These are phyloP conservation scores for Penaeus japonicus DNA, from an alignment of 1,140 invertebrate genomes.

Conservation along the genomic window DNA sequence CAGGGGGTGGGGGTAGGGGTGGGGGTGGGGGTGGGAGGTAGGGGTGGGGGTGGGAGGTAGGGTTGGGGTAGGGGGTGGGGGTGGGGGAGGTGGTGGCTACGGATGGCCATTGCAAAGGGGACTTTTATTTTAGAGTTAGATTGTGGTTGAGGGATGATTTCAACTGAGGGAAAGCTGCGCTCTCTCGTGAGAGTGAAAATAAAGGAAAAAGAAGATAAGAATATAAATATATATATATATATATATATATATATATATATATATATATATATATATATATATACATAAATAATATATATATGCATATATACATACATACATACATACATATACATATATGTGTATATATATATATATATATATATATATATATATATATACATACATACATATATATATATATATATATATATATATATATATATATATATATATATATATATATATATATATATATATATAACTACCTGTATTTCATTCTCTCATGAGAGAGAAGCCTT, in stretches of 20 bases:
- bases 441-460: no score
- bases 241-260: not conserved
- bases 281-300: not conserved
- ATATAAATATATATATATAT: not conserved
- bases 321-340: not conserved
- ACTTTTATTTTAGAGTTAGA: not conserved
- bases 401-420: no score
- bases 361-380: not conserved
- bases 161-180: no score
- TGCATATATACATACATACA: not conserved
- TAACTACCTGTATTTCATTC: no score
- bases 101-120: not conserved
- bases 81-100: not conserved
- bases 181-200: no score
- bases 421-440: no score
- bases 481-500: no score
- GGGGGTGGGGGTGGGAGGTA: not conserved
- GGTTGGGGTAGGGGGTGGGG: not conserved
- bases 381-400: not conserved
- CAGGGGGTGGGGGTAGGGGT: no score
- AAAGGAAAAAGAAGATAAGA: not conserved
- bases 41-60: not conserved
- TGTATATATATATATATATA: not conserved
- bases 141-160: no score
- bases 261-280: constrained; percentile 6